Percentiles rank a stretch among this genome's conserved stretches.
phyloP scores from a whole-genome alignment of 2,113 vertebrate species.

The Entelurus aequoreus region DNA sequence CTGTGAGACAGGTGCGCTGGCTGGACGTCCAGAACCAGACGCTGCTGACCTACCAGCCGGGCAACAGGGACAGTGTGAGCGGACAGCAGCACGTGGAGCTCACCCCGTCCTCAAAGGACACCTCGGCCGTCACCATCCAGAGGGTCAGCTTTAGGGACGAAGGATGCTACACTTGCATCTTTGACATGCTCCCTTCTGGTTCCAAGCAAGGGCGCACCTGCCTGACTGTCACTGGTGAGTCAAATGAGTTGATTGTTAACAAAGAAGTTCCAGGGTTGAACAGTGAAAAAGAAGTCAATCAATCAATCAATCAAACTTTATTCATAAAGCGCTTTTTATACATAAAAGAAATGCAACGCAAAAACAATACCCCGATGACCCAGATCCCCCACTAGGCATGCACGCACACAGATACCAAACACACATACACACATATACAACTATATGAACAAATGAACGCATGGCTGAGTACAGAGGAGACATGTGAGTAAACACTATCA shows the following conservation, averaged over 20 bases:
- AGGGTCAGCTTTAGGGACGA: slow-evolving; percentile 70
- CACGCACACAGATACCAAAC: no score
- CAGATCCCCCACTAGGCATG: no score
- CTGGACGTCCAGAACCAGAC: slow-evolving; percentile 68
- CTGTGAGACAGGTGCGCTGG: slow-evolving; percentile 67
- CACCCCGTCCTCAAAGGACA: slow-evolving; percentile 45
- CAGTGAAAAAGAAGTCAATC: no score
- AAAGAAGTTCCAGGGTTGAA: no score
- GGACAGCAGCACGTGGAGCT: slow-evolving; percentile 71
- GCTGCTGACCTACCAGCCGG: slow-evolving; percentile 61
- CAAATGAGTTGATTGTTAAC: neutral
- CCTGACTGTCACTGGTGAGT: slow-evolving; percentile 69
- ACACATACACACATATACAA: no score
- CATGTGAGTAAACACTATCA: no score
- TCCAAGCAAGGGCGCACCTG: slow-evolving; percentile 62
- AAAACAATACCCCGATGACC: no score
- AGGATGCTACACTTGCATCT: slow-evolving; percentile 75
- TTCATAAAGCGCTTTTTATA: no score
- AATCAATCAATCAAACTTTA: no score
- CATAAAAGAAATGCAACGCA: no score
- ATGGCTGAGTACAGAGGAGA: no score
- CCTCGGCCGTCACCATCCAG: slow-evolving; percentile 64
- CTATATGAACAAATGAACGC: no score
- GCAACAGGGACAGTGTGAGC: slow-evolving; percentile 55
- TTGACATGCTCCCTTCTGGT: slow-evolving; percentile 61